Evolutionary conservation across 2,888 invertebrate species (phyloP), one percentile per base, ranked within the genome.

Genomic region (Agonum fuliginosum): DNA sequence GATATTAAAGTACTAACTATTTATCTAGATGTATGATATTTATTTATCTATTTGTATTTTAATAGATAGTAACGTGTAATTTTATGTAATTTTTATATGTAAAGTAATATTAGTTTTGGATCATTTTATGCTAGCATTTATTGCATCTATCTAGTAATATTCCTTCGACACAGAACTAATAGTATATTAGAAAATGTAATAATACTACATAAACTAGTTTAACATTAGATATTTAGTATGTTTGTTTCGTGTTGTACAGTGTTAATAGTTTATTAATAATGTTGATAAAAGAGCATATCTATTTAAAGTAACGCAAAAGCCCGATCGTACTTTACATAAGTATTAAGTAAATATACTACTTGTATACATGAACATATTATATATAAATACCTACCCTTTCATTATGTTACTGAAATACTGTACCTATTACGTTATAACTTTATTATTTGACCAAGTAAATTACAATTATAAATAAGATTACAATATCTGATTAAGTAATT

Each of bases 241-340:
- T 74, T 65, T 74, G 46, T 62, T 58, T 24, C 41, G 48, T 75
- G 75, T 75, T 75, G 75, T 75, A 75, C 75, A 75, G 75, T 46
- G 65, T 75, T 65, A 67, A 75, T 75, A 75, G 75, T 67, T 75
- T 74, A 74, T 75, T 74, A 75, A 46, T 75, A 75, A 75, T 75
- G 67, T 75, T 75, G 51, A 75, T 75, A 62, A 74, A 62, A 74
- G 58, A 73, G 65, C 75, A 75, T 75, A 75, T 75, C 75, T 75
- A 67, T 72, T 71, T 67, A 75, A 65, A 75, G 27, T 65, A 58
- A 30, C 51, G 75, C 75, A 75, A 62, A 22, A 10, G 41, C 72
- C 37, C 72, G 20, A 37, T 46, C 58, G 41, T 72, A 72, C 8
- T 72, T 19, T 72, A 71, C 58, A 51, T 20, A 58, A n/a, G n/a